Base-by-base conservation (phyloP, 2,113 vertebrate species). In the Plotosus lineatus region DNA sequence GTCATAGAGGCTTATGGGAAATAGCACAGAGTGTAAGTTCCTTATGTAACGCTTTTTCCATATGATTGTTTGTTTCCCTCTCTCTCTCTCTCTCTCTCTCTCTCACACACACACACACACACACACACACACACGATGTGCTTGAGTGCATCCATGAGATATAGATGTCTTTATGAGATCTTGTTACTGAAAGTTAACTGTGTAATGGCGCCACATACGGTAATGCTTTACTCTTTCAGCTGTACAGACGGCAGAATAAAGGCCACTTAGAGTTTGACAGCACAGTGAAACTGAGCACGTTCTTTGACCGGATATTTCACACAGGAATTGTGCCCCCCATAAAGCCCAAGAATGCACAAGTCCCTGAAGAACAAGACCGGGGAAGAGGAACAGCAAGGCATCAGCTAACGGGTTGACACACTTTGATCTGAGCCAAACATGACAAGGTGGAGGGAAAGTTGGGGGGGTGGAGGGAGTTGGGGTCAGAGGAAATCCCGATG, bases 401-500 rank as follows among this genome's bases (percentile, higher is more conserved):
- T 83, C 68, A 53, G 60, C 75, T 53, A 31, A 79, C 17, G 56
- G 42, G 63, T 8, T 76, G 82, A 61, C 26, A 40, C 19, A 23
- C 65, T 84, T 82, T 84, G 76, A 86, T 82, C 80, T 74, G 69
- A 76, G 31, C 33, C 36, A 53, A 68, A 75, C 50, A 50, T 74
- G 58, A 77, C 26, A 21, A 74, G 58, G 36, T 60, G 36, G 38
- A 84, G 23, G 69, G 58, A 75, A 78, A 79, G 68, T 11, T 17
- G 60, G 21, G 21, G 51, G 38, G 1, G n/a, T n/a, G n/a, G n/a
- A n/a, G n/a, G n/a, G n/a, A n/a, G n/a, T n/a, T n/a, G n/a, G 26
- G 55, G 61, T 69, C 14, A 38, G 46, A 71, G 58, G 80, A 86
- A 87, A 87, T 88, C 84, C 85, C 80, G 36, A 36, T 40, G 65